phyloP scores from a whole-genome alignment of 2,113 vertebrate species.

The Ursus arctos region DNA sequence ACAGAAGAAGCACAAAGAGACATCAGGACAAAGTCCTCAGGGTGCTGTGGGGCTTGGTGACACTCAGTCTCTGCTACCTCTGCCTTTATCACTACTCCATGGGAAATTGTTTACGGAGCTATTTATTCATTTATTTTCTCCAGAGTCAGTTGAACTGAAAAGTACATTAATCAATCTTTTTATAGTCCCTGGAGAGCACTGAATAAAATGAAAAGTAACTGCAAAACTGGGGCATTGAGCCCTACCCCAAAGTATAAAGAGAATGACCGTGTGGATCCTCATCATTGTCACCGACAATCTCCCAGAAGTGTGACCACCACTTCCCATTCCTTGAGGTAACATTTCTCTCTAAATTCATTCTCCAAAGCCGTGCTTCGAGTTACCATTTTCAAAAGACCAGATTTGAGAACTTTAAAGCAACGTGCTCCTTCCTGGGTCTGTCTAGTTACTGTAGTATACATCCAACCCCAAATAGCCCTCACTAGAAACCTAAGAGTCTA shows the following conservation, averaged over 20 bases:
- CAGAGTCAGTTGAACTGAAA: neutral
- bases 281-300: neutral
- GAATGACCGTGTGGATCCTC: neutral
- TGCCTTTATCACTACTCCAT: neutral
- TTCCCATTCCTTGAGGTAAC: neutral
- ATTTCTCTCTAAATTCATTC: conserved; percentile 5
- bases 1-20: fast-evolving
- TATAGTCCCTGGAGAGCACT: neutral
- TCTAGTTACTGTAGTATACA: neutral
- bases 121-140: neutral
- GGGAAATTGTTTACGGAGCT: neutral
- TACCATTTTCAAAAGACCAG: neutral
- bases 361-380: neutral
- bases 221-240: neutral
- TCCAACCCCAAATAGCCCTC: neutral
- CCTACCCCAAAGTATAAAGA: neutral
- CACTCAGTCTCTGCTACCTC: fast-evolving
- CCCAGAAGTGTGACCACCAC: neutral
- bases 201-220: neutral
- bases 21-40: fast-evolving
- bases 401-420: neutral
- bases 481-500: neutral
- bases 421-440: neutral
- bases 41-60: fast-evolving
- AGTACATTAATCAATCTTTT: neutral